Conservation (phyloP, 2,113 vertebrate species). For the Phaetusa simplex region DNA sequence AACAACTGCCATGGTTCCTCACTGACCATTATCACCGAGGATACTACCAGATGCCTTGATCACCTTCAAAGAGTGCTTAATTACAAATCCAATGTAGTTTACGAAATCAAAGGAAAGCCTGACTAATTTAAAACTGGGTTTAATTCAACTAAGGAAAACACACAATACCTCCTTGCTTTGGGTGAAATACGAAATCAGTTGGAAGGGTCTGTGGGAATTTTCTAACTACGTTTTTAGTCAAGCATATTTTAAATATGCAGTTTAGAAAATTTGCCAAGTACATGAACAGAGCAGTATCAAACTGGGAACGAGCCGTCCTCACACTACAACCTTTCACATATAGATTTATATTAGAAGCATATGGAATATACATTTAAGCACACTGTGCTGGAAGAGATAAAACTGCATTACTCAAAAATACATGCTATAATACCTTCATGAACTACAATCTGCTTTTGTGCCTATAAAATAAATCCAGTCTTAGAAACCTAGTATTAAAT, state of each 20-base stretch:
- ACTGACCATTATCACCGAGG: neutral
- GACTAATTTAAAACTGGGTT: neutral
- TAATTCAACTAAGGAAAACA: neutral
- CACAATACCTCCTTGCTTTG: neutral
- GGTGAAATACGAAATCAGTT: neutral
- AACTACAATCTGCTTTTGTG: slow-evolving; percentile 45
- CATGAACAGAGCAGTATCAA: neutral
- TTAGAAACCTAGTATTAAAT: slow-evolving; percentile 22
- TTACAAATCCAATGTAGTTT: slow-evolving; percentile 5
- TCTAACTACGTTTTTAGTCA: neutral
- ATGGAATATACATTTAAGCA: neutral
- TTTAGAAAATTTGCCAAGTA: slow-evolving; percentile 8
- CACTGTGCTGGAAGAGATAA: slow-evolving; percentile 8
- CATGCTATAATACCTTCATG: neutral
- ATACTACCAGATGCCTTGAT: slow-evolving; percentile 15
- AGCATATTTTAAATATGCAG: neutral
- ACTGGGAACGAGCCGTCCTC: slow-evolving; percentile 13
- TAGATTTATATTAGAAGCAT: neutral
- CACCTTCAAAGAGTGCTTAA: neutral
- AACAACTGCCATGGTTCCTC: neutral
- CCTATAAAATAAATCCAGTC: slow-evolving; percentile 36
- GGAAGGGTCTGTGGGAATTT: neutral
- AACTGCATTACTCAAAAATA: slow-evolving; percentile 34
- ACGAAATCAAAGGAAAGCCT: neutral
- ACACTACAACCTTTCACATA: neutral